Percentiles rank a stretch among this genome's conserved stretches.
phyloP scores from a whole-genome alignment of 2,888 invertebrate species.

The Drosophila subquinaria region DNA sequence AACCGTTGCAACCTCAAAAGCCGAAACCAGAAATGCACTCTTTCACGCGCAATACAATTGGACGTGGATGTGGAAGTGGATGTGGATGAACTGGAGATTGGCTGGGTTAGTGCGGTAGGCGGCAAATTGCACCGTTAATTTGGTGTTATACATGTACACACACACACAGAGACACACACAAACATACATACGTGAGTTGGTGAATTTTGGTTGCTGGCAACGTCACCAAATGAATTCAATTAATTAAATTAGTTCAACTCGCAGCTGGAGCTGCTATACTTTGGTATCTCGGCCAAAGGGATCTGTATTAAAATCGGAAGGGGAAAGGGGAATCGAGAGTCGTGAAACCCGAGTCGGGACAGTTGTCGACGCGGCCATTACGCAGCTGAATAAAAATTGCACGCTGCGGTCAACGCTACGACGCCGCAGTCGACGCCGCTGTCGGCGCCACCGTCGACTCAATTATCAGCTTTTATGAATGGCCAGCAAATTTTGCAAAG shows the following conservation, averaged over 20 bases:
- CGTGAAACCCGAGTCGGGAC: not conserved
- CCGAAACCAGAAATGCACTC: constrained; percentile 70
- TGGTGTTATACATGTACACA: constrained; percentile 52
- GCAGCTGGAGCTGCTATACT: constrained; percentile 49
- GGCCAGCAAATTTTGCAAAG: constrained; percentile 69
- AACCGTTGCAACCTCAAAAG: constrained; percentile 65
- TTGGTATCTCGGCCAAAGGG: constrained; percentile 14
- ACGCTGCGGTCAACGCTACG: constrained; percentile 52
- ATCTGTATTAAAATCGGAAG: constrained; percentile 2
- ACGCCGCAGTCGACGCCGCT: constrained; percentile 15
- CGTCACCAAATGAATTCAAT: constrained; percentile 78
- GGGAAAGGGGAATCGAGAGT: not conserved
- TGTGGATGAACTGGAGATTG: not conserved
- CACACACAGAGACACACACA: not conserved
- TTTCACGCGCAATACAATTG: constrained; percentile 49
- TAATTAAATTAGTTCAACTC: constrained; percentile 77
- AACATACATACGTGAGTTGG: not conserved
- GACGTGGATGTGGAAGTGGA: not conserved
- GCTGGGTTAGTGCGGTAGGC: constrained; percentile 40
- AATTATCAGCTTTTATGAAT: constrained; percentile 78
- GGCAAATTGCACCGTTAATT: constrained; percentile 73
- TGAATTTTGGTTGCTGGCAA: constrained; percentile 46
- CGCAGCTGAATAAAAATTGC: constrained; percentile 55
- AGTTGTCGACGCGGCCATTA: constrained; percentile 59
- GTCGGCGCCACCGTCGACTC: constrained; percentile 55